These are phyloP conservation scores for Sceloporus tristichus DNA, from an alignment of 2,113 vertebrate genomes.

Conservation along the genomic window DNA sequence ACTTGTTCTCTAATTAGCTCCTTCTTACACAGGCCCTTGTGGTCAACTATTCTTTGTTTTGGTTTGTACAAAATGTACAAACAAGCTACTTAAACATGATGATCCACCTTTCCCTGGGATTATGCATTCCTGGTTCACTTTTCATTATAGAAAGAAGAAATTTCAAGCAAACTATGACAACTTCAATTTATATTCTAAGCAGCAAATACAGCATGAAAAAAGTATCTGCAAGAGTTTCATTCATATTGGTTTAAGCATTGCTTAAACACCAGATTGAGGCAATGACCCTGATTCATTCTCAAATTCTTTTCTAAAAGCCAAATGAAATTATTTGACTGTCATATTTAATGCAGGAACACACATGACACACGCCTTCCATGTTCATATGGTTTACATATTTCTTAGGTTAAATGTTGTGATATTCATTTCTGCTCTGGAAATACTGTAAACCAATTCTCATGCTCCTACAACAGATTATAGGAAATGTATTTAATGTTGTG, in stretches of 20 bases:
- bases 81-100: constrained; percentile 11
- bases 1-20: neutral
- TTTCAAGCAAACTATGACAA: neutral
- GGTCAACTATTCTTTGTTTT: neutral
- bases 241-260: neutral
- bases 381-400: neutral
- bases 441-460: neutral
- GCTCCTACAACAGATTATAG: too few relatives aligned
- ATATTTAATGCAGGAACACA: neutral
- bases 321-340: neutral
- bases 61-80: constrained; percentile 8
- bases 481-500: neutral
- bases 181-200: neutral
- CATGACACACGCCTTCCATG: neutral
- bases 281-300: neutral
- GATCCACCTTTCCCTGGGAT: neutral
- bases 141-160: constrained; percentile 8
- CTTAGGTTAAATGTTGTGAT: too few relatives aligned
- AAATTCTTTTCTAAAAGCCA: neutral
- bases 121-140: neutral
- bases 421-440: neutral
- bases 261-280: neutral
- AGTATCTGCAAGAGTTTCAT: neutral
- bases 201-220: neutral
- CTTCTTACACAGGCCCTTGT: neutral